Percentiles rank a stretch among this genome's conserved stretches.
These are phyloP conservation scores for Sweltsa coloradensis DNA, from an alignment of 1,140 invertebrate genomes.

Conservation along the genomic window DNA sequence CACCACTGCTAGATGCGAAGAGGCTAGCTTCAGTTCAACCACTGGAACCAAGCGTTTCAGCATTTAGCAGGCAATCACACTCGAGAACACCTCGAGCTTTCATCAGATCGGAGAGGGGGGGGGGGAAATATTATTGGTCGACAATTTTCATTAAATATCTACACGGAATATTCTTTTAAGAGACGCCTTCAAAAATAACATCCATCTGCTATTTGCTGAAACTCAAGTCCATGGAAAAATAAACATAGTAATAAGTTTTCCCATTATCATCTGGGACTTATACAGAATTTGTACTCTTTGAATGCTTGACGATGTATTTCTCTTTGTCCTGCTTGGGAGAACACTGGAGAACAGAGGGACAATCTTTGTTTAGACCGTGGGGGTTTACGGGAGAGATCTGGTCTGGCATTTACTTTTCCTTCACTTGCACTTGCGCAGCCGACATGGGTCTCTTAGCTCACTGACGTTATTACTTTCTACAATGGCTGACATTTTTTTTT, in stretches of 20 bases:
- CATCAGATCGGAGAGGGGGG: no score
- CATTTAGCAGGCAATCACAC: slow-evolving; percentile 8
- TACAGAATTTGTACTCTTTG: slow-evolving; percentile 41
- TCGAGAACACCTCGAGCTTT: no score
- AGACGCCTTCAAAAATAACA: no score
- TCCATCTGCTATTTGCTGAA: slow-evolving; percentile 11
- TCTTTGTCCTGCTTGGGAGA: neutral
- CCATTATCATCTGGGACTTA: slow-evolving; percentile 24
- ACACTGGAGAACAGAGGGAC: slow-evolving; percentile 10
- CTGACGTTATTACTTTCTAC: slow-evolving; percentile 2
- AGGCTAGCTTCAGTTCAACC: slow-evolving; percentile 7
- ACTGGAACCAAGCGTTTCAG: slow-evolving; percentile 8
- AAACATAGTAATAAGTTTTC: slow-evolving; percentile 8
- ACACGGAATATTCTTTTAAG: no score
- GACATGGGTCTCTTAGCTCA: neutral
- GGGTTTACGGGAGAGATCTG: slow-evolving; percentile 11
- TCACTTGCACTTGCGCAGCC: slow-evolving; percentile 6
- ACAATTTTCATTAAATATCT: no score
- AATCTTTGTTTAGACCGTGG: slow-evolving; percentile 5
- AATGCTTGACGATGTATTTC: slow-evolving; percentile 20
- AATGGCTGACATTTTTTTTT: slow-evolving; percentile 1
- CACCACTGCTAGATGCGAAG: slow-evolving; percentile 9
- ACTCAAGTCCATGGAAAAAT: slow-evolving; percentile 11
- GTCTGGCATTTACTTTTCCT: neutral
- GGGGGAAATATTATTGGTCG: no score